Evolutionary conservation across 2,113 vertebrate species (phyloP), one percentile per base, ranked within the genome.

Genomic region (Phycodurus eques): DNA sequence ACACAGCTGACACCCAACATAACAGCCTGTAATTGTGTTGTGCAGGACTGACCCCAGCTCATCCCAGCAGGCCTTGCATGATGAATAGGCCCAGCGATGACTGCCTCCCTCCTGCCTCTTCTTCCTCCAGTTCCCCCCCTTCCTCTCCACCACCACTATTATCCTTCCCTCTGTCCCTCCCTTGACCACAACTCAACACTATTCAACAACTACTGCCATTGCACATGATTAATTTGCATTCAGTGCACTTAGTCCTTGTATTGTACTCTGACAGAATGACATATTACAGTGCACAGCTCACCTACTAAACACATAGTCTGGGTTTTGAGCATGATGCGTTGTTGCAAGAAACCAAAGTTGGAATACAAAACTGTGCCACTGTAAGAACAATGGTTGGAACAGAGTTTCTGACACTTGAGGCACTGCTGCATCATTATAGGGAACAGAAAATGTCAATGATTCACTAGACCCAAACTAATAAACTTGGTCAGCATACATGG

Each of bases 21-120:
- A 89, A 92, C 91, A 91, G 90, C 86, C 90, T 86, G 88, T 90
- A 88, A 92, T 92, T 92, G 91, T 92, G 86, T 91, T 92, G 90
- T 90, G 88, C 83, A 57, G 85, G 87, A 83, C 80, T 90, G 88
- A 92, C 90, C 91, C 87, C 83, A 67, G 84, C 78, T 79, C 83
- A 92, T 92, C 89, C 88, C 91, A 91, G 90, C 89, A 92, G 90
- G 88, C 92, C 90, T 73, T 88, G 88, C 90, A 92, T 93, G 92
- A 93, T 93, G 90, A 93, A 92, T 93, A 90, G 90, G 85, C 87
- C 80, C 83, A 77, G 82, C 85, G 80, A 87, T 87, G 88, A 87
- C 91, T 89, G 87, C 82, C 88, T 85, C 87, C 83, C 85, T 73
- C 80, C 80, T 69, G 51, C 57, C 68, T 62, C 73, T 67, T n/a